phyloP scores from a whole-genome alignment of 2,113 vertebrate species.

The Pterocles gutturalis region DNA sequence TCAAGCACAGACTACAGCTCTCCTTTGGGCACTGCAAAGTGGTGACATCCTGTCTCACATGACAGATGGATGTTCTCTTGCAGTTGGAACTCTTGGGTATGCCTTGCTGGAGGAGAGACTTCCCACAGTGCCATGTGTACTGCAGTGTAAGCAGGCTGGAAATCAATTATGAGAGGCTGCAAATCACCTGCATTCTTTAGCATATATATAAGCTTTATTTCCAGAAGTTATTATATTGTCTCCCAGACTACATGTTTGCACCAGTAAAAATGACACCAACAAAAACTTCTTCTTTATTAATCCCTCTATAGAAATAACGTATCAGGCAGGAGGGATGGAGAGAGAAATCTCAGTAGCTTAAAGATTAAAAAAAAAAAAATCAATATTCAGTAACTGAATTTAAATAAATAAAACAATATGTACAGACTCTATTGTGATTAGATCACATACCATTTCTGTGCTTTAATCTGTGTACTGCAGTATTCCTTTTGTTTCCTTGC shows the following conservation, averaged over 20 bases:
- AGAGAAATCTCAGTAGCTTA: neutral
- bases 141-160: neutral
- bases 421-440: neutral
- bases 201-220: neutral
- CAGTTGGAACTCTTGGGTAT: neutral
- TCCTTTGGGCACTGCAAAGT: accelerated
- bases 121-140: accelerated
- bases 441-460: neutral
- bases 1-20: neutral
- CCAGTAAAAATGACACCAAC: neutral
- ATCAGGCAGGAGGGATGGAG: neutral
- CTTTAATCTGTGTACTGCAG: neutral
- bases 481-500: neutral
- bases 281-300: neutral
- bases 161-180: neutral
- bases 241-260: neutral
- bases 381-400: neutral
- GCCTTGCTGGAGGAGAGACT: neutral
- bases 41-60: neutral
- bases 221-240: neutral
- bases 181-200: neutral
- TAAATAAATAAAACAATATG: neutral
- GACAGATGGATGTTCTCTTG: neutral
- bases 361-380: neutral
- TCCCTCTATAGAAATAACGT: neutral